Percentiles rank a stretch among this genome's conserved stretches.
phyloP scores from a whole-genome alignment of 1,140 invertebrate genomes.

The Scaptomyza montana region DNA sequence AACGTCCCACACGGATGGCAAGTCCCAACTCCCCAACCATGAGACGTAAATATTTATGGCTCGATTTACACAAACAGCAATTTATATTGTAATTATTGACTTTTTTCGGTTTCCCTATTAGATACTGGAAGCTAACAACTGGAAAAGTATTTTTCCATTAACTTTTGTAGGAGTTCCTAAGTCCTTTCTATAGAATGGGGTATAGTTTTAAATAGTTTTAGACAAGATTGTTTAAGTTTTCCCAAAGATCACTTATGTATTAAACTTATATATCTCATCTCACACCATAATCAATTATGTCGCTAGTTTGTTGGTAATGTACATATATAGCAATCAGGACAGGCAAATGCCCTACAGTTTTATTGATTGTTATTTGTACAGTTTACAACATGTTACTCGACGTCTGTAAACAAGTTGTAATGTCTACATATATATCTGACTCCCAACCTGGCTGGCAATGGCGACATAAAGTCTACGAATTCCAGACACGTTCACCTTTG shows the following conservation, averaged over 20 bases:
- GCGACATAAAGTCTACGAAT: slow-evolving; percentile 67
- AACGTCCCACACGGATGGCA: neutral
- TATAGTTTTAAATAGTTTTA: neutral
- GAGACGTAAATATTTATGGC: slow-evolving; percentile 61
- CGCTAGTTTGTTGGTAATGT: neutral
- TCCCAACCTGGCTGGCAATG: slow-evolving; percentile 34
- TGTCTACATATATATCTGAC: slow-evolving; percentile 12
- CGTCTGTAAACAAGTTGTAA: slow-evolving; percentile 36
- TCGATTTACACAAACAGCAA: slow-evolving; percentile 61
- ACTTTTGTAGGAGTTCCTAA: neutral
- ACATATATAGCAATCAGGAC: too few species aligned
- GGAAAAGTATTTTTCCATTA: neutral
- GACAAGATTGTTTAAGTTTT: too few species aligned
- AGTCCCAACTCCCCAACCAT: neutral
- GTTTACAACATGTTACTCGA: slow-evolving; percentile 66
- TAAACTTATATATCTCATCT: too few species aligned
- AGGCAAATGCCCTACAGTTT: slow-evolving; percentile 34
- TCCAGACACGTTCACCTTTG: slow-evolving; percentile 40
- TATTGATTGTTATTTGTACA: slow-evolving; percentile 65
- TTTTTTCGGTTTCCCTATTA: slow-evolving; percentile 17
- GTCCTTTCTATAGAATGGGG: neutral
- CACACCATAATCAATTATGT: neutral
- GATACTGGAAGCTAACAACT: slow-evolving; percentile 25
- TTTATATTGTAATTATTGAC: slow-evolving; percentile 73
- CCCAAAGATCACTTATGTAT: neutral